Evolutionary conservation across 2,888 invertebrate species (phyloP).

Genomic region (Pocota personata): DNA sequence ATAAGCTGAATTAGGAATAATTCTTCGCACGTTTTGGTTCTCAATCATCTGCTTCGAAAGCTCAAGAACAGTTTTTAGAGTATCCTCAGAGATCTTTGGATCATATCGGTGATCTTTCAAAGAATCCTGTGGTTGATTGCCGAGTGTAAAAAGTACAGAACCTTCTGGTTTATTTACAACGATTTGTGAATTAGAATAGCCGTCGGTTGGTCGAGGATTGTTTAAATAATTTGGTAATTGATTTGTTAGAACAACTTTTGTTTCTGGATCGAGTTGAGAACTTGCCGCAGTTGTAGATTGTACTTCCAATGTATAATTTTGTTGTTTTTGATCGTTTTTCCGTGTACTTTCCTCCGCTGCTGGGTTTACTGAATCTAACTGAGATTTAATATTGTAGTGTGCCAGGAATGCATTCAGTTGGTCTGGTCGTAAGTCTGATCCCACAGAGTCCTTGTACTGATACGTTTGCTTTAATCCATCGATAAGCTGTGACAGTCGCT

Average conservation of each 20-base stretch:
- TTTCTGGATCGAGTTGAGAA: conserved; percentile 77
- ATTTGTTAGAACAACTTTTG: conserved; percentile 78
- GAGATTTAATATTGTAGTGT: conserved; percentile 81
- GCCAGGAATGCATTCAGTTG: conserved; percentile 82
- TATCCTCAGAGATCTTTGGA: conserved; percentile 82
- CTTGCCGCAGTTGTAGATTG: conserved; percentile 55
- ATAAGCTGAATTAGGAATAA: conserved; percentile 77
- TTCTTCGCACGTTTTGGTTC: conserved; percentile 80
- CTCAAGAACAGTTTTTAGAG: conserved; percentile 81
- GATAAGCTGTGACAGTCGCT: conserved; percentile 81
- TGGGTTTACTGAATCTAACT: conserved; percentile 78
- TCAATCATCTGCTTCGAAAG: conserved; percentile 82
- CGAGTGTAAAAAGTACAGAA: conserved; percentile 80
- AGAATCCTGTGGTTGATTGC: conserved; percentile 69
- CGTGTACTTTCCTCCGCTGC: conserved; percentile 26
- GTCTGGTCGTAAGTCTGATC: conserved; percentile 80
- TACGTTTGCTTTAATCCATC: conserved; percentile 81
- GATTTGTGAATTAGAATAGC: conserved; percentile 81
- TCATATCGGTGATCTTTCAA: conserved; percentile 74
- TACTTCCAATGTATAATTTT: conserved; percentile 75
- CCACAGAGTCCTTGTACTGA: conserved; percentile 76
- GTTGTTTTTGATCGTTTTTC: conserved; percentile 22
- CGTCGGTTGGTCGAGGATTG: conserved; percentile 69
- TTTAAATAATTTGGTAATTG: conserved; percentile 75
- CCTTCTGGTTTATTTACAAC: conserved; percentile 82